Base-by-base conservation (phyloP, 1,140 invertebrate species). In the Aleiodes sp. region DNA sequence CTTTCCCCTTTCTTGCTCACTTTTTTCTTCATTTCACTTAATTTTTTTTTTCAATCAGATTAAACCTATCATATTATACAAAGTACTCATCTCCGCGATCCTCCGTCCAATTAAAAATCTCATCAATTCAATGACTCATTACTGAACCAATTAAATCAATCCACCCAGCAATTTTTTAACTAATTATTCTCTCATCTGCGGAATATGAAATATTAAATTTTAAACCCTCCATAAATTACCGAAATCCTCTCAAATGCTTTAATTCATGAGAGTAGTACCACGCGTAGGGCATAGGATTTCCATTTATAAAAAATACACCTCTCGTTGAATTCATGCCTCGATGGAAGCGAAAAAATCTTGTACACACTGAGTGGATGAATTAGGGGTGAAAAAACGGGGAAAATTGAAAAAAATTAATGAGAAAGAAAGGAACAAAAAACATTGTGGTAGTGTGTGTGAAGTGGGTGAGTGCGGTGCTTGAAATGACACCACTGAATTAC, bases 241-340 rank as follows among this genome's bases (percentile, higher is more conserved):
- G 8, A 52, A 3, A 24, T 52, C 21, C 46, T 24, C n/a, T 14
- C 39, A 4, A 8, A 9, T 24, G n/a, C n/a, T 21, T 16, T 52
- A 52, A 52, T 21, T 52, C 26, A 52, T 52, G 46, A 52, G 16
- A 37, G 14, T 52, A 57, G 61, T 37, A 14, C 41, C 37, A 43
- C 12, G 63, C n/a, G 35, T n/a, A 29, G 52, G 21, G 35, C 14
- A 29, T 57, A 70, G 29, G 63, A 57, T 70, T 70, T 70, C 57
- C 60, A 57, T 57, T 28, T 19, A 29, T 29, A 37, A 63, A 70
- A 70, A 64, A 64, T 28, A 43, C 26, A 24, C 26, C 26, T 24
- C 33, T 12, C 21, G 28, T 7, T 21, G 16, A 39, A 52, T 68
- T 46, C 21, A 59, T 39, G 21, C 29, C 24, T 24, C 35, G 26